Percentiles rank a stretch among this genome's conserved stretches.
phyloP scores from a whole-genome alignment of 1,140 invertebrate genomes.

The Apis florea region DNA sequence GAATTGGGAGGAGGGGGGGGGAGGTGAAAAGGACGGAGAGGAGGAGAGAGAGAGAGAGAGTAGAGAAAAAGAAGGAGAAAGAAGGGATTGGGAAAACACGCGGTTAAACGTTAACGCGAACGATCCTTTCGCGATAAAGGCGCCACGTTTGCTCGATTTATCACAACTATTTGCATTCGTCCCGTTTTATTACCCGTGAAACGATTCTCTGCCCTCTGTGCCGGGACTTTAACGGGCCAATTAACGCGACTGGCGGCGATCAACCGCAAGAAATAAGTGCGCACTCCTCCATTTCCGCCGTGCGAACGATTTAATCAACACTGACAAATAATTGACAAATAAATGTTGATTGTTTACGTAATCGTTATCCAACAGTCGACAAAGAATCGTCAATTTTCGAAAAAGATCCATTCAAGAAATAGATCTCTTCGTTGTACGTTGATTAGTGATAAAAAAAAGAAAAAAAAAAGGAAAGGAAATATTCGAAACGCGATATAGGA shows the following conservation, averaged over 20 bases:
- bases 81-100: not conserved
- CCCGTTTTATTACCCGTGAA: slow-evolving; percentile 29
- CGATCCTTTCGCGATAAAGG: slow-evolving; percentile 27
- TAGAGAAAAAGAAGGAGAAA: no score
- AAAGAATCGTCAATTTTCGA: no score
- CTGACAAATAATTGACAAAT: slow-evolving; percentile 31
- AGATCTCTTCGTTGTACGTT: slow-evolving; percentile 15
- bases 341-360: slow-evolving; percentile 12
- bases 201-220: not conserved
- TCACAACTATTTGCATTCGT: slow-evolving; percentile 11
- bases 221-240: slow-evolving; percentile 43
- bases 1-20: no score
- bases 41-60: not conserved
- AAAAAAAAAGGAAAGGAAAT: not conserved
- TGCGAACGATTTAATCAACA: slow-evolving; percentile 42
- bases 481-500: no score
- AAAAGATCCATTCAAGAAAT: slow-evolving; percentile 1
- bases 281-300: not conserved
- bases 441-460: not conserved
- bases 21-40: not conserved
- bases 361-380: slow-evolving; percentile 37
- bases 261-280: slow-evolving; percentile 38
- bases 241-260: slow-evolving; percentile 38
- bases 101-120: slow-evolving; percentile 12
- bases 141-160: slow-evolving; percentile 6